Percentiles rank a stretch among this genome's conserved stretches.
These are phyloP conservation scores for Plagiodera versicolora DNA, from an alignment of 2,888 invertebrate species.

Conservation along the genomic window DNA sequence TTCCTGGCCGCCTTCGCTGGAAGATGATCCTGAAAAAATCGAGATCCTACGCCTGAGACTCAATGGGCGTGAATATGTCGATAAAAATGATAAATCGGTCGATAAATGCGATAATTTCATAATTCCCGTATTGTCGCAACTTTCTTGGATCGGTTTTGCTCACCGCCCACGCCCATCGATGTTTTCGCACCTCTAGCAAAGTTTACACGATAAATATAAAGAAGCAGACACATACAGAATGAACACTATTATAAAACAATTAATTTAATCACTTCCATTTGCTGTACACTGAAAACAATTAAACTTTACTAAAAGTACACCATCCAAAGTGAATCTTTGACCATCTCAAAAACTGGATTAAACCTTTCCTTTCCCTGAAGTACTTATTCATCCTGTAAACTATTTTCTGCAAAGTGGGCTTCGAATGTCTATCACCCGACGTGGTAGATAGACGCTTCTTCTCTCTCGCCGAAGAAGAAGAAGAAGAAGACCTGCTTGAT, in stretches of 20 bases:
- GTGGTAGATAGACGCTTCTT: background rate
- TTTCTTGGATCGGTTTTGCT: constrained; percentile 44
- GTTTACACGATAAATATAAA: too few species aligned
- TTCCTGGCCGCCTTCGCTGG: too few species aligned
- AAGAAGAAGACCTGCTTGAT: constrained; percentile 12
- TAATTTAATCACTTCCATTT: too few species aligned
- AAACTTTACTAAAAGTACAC: too few species aligned
- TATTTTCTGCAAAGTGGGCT: too few species aligned
- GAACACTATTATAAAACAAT: too few species aligned
- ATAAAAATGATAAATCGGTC: constrained; percentile 41
- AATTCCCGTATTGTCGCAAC: constrained; percentile 47
- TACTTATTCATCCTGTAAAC: too few species aligned
- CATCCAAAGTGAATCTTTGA: too few species aligned
- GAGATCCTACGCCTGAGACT: constrained; percentile 32
- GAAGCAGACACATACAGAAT: too few species aligned
- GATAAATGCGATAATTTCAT: constrained; percentile 46
- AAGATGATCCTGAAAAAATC: constrained; percentile 26
- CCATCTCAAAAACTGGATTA: too few species aligned
- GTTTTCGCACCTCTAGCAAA: constrained; percentile 40
- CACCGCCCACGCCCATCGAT: constrained; percentile 32
- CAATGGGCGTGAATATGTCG: constrained; percentile 34
- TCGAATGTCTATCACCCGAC: constrained; percentile 25
- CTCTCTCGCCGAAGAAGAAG: background rate
- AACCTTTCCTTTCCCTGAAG: too few species aligned
- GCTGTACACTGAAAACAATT: too few species aligned